Percentiles rank a stretch among this genome's conserved stretches.
These are phyloP conservation scores for Tupaia chinensis DNA, from an alignment of 2,113 vertebrate genomes.

Conservation along the genomic window DNA sequence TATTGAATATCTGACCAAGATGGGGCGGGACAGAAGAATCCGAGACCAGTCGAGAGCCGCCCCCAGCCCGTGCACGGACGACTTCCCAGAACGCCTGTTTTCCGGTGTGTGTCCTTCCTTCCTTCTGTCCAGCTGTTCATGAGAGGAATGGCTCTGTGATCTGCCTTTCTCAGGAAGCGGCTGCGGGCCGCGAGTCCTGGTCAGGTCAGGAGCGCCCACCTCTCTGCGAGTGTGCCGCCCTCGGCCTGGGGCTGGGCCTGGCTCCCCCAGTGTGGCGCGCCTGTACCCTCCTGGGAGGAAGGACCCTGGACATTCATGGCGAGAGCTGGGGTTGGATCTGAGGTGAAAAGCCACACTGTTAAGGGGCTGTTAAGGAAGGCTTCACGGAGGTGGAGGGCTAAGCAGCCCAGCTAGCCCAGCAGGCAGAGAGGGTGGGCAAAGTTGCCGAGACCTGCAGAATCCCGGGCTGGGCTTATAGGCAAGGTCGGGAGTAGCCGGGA, in stretches of 20 bases:
- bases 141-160: constrained; percentile 44
- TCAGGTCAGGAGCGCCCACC: too few species aligned
- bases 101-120: background rate
- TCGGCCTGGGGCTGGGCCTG: background rate
- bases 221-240: background rate
- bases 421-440: background rate
- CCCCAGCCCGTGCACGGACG: background rate
- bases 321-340: background rate
- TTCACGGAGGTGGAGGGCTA: background rate
- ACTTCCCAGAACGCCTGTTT: constrained; percentile 40
- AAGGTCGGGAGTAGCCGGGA: background rate
- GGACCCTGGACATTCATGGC: background rate
- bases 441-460: fast-evolving
- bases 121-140: constrained; percentile 30
- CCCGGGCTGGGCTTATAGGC: background rate
- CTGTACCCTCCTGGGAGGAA: background rate
- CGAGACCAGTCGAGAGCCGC: constrained; percentile 8
- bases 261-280: background rate
- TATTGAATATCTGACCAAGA: constrained; percentile 79
- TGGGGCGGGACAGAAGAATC: background rate
- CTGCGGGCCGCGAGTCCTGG: too few species aligned
- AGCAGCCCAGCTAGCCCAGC: background rate
- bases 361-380: background rate
- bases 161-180: background rate
- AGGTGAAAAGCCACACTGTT: fast-evolving